phyloP scores from a whole-genome alignment of 2,888 invertebrate species.

The Pollenia angustigena region DNA sequence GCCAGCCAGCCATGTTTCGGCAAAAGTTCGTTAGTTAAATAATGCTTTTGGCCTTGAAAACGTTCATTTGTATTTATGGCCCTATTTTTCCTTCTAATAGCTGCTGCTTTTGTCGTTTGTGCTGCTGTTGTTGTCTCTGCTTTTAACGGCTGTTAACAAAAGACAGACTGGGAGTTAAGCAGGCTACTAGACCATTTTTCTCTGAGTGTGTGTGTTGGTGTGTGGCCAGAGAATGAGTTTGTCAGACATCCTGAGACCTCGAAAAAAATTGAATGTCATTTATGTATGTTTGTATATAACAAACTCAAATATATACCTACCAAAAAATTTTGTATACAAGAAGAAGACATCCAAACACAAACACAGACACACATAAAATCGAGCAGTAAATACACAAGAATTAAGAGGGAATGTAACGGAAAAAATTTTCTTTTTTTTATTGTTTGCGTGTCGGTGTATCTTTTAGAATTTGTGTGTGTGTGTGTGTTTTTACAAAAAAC shows the following conservation, averaged over 20 bases:
- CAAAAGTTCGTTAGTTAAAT: constrained; percentile 70
- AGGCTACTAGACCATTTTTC: constrained; percentile 62
- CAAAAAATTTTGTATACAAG: not conserved
- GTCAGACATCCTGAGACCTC: constrained; percentile 72
- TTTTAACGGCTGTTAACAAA: constrained; percentile 23
- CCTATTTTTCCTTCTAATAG: constrained; percentile 60
- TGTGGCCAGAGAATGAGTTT: constrained; percentile 68
- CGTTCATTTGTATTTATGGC: constrained; percentile 68
- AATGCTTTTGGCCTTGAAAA: constrained; percentile 71
- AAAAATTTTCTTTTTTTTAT: constrained; percentile 14
- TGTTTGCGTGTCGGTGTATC: constrained; percentile 48
- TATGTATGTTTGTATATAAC: constrained; percentile 34
- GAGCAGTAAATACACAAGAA: constrained; percentile 3
- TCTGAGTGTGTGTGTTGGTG: constrained; percentile 52
- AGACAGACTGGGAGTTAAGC: constrained; percentile 61
- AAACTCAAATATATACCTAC: constrained; percentile 44
- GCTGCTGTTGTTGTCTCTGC: constrained; percentile 17
- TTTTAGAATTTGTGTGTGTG: constrained; percentile 3
- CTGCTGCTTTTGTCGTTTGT: constrained; percentile 21
- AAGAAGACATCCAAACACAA: not conserved
- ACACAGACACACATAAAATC: constrained; percentile 11
- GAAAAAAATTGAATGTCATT: constrained; percentile 70
- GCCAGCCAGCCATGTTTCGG: constrained; percentile 47
- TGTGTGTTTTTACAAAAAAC: constrained; percentile 39
- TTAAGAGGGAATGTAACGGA: constrained; percentile 28